Evolutionary conservation across 2,113 vertebrate species (phyloP).

Genomic region (Furnarius figulus): DNA sequence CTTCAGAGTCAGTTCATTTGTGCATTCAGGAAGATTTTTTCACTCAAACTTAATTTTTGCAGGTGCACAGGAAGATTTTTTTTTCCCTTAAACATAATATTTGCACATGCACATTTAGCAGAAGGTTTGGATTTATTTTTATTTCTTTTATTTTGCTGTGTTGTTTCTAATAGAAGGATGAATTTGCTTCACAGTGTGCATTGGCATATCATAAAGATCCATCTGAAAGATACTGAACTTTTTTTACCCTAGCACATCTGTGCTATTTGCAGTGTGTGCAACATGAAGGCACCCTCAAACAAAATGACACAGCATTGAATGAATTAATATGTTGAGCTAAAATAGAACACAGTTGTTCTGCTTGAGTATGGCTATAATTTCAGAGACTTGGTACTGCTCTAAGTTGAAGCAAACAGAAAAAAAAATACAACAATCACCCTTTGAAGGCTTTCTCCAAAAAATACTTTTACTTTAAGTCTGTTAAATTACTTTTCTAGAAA

Average conservation of each 20-base stretch:
- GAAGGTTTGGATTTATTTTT: background rate
- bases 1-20: background rate
- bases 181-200: conserved; percentile 35
- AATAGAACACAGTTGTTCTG: conserved; percentile 15
- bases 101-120: background rate
- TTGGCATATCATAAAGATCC: conserved; percentile 22
- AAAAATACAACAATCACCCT: background rate
- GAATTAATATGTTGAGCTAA: background rate
- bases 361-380: background rate
- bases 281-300: conserved; percentile 2
- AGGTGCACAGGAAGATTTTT: background rate
- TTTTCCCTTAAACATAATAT: conserved; percentile 13
- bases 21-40: background rate
- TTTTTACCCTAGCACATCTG: conserved; percentile 54
- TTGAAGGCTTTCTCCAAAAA: background rate
- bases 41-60: conserved; percentile 23
- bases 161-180: conserved; percentile 37
- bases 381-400: background rate
- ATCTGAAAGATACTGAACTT: conserved; percentile 20
- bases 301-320: conserved; percentile 12
- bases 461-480: background rate
- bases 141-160: background rate
- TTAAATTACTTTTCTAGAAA: background rate
- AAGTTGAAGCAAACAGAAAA: background rate
- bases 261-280: background rate